Evolutionary conservation across 2,888 invertebrate genomes (phyloP).

Genomic region (Lottia gigantea): DNA sequence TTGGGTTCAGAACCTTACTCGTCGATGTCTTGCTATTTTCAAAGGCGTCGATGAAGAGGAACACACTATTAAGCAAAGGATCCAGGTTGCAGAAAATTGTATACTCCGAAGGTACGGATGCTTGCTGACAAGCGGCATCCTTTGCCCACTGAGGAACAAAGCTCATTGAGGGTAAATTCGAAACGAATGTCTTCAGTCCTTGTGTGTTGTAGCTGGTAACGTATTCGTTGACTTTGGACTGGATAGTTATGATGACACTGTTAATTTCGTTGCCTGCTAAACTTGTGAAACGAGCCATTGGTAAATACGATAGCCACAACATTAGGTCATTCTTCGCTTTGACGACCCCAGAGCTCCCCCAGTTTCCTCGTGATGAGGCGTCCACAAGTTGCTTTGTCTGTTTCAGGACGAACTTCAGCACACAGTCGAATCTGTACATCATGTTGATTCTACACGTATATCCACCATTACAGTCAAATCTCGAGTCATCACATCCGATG

Average conservation of each 20-base stretch:
- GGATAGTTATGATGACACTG: background rate
- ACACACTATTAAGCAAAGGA: background rate
- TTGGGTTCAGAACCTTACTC: background rate
- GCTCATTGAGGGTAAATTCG: background rate
- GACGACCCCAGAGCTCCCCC: background rate
- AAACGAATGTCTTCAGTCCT: background rate
- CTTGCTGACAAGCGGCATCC: background rate
- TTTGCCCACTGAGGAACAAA: background rate
- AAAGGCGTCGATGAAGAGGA: background rate
- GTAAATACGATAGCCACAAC: background rate
- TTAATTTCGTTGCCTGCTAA: background rate
- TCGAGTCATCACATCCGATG: too few species aligned
- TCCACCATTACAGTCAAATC: background rate
- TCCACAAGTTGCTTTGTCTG: background rate
- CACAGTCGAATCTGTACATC: background rate
- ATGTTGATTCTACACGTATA: background rate
- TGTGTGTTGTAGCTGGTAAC: background rate
- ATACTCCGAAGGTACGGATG: background rate
- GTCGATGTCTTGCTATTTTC: background rate
- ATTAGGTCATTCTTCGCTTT: background rate
- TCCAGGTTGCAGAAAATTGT: background rate
- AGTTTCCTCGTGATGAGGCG: background rate
- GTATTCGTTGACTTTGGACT: background rate
- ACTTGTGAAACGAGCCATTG: background rate
- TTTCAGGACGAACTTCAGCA: background rate